phyloP scores from a whole-genome alignment of 1,140 invertebrate species.

The Calliopsis andreniformis region DNA sequence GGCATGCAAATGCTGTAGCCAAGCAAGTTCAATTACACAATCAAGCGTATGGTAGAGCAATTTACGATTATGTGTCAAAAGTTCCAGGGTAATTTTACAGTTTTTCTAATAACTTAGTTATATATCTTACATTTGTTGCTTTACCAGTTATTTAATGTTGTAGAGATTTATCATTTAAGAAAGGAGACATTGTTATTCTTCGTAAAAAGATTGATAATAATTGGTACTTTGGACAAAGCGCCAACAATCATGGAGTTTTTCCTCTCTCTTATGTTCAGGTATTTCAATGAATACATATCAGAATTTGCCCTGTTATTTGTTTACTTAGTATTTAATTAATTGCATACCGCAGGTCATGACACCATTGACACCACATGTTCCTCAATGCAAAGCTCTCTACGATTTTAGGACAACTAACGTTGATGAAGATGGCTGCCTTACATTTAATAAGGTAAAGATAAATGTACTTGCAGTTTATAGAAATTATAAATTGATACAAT shows the following conservation, averaged over 20 bases:
- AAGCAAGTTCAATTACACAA: conserved; percentile 77
- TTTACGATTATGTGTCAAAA: conserved; percentile 93
- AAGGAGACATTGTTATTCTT: conserved; percentile 92
- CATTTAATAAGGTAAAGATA: conserved; percentile 91
- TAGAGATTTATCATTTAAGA: conserved; percentile 94
- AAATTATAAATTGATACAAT: too few relatives aligned
- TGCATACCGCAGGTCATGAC: conserved; percentile 86
- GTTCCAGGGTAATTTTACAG: conserved; percentile 86
- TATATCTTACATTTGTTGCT: conserved; percentile 15
- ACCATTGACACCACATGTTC: conserved; percentile 88
- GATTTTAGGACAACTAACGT: conserved; percentile 95
- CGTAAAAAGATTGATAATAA: conserved; percentile 93
- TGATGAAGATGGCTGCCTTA: conserved; percentile 95
- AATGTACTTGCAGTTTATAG: neutral
- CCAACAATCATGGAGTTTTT: conserved; percentile 91
- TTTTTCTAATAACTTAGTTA: neutral
- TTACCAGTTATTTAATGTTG: conserved; percentile 68
- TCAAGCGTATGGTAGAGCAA: conserved; percentile 91
- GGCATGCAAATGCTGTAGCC: conserved; percentile 74
- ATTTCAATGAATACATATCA: neutral
- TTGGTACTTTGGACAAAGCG: conserved; percentile 94
- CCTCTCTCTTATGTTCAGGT: conserved; percentile 94
- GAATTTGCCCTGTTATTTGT: neutral
- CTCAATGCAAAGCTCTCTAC: conserved; percentile 95
- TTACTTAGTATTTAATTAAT: conserved; percentile 32